Conservation (phyloP, 2,888 invertebrate genomes). For the Eudasyphora cyanicolor region DNA sequence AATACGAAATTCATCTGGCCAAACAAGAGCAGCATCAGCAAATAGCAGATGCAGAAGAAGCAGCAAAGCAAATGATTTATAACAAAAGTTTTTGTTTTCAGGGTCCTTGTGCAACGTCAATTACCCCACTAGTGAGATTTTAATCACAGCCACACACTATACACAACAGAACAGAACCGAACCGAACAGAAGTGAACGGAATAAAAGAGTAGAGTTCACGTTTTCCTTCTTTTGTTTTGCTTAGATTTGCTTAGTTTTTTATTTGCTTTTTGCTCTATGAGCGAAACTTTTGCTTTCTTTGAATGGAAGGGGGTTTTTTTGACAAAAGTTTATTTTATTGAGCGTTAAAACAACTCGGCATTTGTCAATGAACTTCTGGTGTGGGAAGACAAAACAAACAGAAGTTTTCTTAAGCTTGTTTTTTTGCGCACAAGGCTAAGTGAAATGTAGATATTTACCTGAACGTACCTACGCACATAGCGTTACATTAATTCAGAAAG, state of each 20-base stretch:
- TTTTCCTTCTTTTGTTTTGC: neutral
- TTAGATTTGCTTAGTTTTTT: neutral
- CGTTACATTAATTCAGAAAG: too few relatives aligned
- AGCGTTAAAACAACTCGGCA: neutral
- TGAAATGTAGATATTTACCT: too few relatives aligned
- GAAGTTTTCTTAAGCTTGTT: too few relatives aligned
- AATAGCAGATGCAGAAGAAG: too few relatives aligned
- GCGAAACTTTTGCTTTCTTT: neutral
- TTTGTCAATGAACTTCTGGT: conserved; percentile 17
- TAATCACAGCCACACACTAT: conserved; percentile 19
- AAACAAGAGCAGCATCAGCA: neutral
- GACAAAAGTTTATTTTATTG: conserved; percentile 19
- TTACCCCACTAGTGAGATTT: conserved; percentile 24
- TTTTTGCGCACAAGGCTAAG: too few relatives aligned
- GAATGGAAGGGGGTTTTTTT: neutral
- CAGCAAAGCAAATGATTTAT: conserved; percentile 21
- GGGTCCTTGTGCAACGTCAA: conserved; percentile 16
- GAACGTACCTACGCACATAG: too few relatives aligned
- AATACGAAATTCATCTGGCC: neutral
- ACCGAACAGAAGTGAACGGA: too few relatives aligned
- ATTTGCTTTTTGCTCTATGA: neutral
- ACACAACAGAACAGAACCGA: too few relatives aligned
- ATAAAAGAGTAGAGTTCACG: neutral
- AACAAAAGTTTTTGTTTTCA: conserved; percentile 17
- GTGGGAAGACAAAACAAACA: neutral